Conservation (phyloP, 2,888 invertebrate species). For the Perizoma flavofasciatum region DNA sequence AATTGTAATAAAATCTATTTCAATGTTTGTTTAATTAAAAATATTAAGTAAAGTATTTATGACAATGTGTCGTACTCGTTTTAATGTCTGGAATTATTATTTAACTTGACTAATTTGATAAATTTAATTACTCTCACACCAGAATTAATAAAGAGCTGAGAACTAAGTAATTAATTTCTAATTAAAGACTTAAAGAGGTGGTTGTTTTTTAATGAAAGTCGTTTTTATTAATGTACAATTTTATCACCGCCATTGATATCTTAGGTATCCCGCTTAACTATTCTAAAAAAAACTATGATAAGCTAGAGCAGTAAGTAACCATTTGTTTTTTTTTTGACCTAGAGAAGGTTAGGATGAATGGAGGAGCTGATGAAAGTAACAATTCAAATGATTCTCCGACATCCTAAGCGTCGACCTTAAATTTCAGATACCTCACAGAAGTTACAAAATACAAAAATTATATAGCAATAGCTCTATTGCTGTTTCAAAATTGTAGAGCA, state of each 20-base stretch:
- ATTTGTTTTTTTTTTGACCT: no score
- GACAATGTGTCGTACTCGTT: conserved; percentile 13
- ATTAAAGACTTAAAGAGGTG: conserved; percentile 9
- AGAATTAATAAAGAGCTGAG: conserved; percentile 10
- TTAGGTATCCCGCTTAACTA: no score
- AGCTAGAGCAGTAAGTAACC: no score
- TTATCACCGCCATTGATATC: conserved; percentile 1
- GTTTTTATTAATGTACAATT: background rate
- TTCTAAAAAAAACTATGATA: no score
- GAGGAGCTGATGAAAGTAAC: no score
- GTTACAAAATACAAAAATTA: no score
- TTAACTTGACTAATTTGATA: conserved; percentile 2
- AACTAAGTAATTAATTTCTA: conserved; percentile 12
- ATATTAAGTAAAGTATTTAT: conserved; percentile 4
- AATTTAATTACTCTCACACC: conserved; percentile 16
- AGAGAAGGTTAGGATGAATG: no score
- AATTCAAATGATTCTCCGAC: no score
- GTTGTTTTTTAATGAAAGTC: conserved; percentile 5
- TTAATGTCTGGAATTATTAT: background rate
- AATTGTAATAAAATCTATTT: conserved; percentile 14
- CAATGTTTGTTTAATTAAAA: conserved; percentile 13
- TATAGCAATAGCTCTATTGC: no score
- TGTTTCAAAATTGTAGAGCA: no score
- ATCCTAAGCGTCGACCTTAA: no score
- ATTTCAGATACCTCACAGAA: no score